Evolutionary conservation across 1,140 invertebrate species (phyloP), one percentile per base, ranked within the genome.

Genomic region (Zaprionus vittiger): DNA sequence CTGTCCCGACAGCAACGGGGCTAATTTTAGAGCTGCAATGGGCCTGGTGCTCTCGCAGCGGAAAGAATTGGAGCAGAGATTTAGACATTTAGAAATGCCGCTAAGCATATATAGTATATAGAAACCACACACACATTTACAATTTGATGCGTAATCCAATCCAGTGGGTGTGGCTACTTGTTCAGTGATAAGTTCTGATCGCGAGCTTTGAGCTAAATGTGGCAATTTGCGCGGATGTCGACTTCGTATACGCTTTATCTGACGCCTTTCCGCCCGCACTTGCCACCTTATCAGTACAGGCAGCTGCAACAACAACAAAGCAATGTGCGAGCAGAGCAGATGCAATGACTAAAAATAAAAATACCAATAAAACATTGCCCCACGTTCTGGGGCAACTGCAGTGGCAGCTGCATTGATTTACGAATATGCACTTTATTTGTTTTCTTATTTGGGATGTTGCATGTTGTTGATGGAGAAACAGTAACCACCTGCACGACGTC

Each of bases 341-440:
- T 73, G 73, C 72, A 86, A 54, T 74, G 71, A 66, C 73, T 75
- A 73, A 47, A 60, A 75, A 66, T 80, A 86, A 77, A 81, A 17
- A 59, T 20, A 49, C 31, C 31, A 68, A 84, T 62, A 84, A 66
- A 69, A 52, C 66, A 80, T 73, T 73, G 62, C 71, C 77, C 59
- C 76, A 62, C 47, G 47, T 54, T 79, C 34, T 69, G 26, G 56
- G 59, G 60, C n/a, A 41, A 38, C 31, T 20, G 20, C 44, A 49
- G 26, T 9, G 31, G 49, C 67, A 80, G 71, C 62, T 80, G 73
- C 80, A 78, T 72, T 78, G 67, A 77, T 78, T 73, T 72, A 44
- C 62, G 28, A 52, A 77, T 82, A 69, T 82, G 80, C 75, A 86
- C 65, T 80, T 73, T 66, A 81, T 74, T 76, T 77, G 71, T 76